Evolutionary conservation across 2,797 vertebrate species (phyloP), one percentile per base, ranked within the genome.

Genomic region (Anguilla anguilla): DNA sequence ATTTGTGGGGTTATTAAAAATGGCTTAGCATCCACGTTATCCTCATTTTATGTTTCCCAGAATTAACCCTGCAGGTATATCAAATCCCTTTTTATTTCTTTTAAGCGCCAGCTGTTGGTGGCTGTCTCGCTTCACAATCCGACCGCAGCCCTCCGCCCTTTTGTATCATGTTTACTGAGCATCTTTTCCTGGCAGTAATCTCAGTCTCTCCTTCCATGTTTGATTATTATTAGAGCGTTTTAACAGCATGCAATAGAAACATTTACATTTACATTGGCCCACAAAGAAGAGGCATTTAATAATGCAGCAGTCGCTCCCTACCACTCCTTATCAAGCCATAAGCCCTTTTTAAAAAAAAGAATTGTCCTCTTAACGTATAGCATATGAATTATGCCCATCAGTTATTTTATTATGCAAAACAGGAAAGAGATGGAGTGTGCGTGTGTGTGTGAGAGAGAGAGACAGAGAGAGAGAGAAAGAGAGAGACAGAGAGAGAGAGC

Each of bases 331-430:
- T 95, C 90, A 88, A 91, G 92, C 88, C 90, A 90, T 91, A 94
- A 95, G 94, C 95, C 93, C 94, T 92, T 91, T 94, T 79, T 93
- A 93, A 95, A 61, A 61, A 61, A 67, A 94, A 86, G 93, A 96
- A 96, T 94, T 94, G 95, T 92, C 91, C 94, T 94, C 94, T 94
- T 94, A 95, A 95, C 94, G 93, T 92, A 94, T 92, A 95, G 93
- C 92, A 94, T 92, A 95, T 94, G 96, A 95, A 96, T 96, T 95
- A 94, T 94, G 94, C 90, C 93, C 94, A 94, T 94, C 95, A 93
- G 93, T 95, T 95, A 94, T 94, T 94, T 93, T 88, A 74, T 86
- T 85, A 85, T 89, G 92, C 89, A 93, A 93, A 95, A 94, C 92
- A 93, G 91, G 91, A 84, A 87, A 77, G 74, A 25, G 64, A 35